Evolutionary conservation across 1,140 invertebrate genomes (phyloP), one percentile per base, ranked within the genome.

Genomic region (Chrysomallon squamiferum): DNA sequence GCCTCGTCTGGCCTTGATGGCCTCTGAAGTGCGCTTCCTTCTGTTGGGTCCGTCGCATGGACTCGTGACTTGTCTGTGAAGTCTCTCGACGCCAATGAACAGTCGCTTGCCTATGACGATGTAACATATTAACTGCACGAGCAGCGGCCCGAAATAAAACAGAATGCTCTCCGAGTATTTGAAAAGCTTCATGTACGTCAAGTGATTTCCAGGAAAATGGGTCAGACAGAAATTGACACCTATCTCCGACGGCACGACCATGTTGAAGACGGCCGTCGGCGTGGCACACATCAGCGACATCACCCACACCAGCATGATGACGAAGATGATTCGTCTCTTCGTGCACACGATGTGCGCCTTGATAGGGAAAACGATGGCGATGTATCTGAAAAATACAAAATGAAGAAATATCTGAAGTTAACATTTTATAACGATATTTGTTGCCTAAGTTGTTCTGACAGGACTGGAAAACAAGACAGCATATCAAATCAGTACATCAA

Each of bases 321-420:
- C 76, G 27, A 81, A 32, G 0, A 82, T 38, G 6, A 84, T 80
- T 9, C 84, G 77, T 13, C 68, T 60, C 50, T 81, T 74, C 35
- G 79, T 84, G 66, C 85, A 86, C 35, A 85, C 27, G 22, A 86
- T 80, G 68, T 86, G 84, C n/a, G 85, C 84, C 59, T 84, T 79
- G 56, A 86, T 81, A 13, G 85, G 84, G 67, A 85, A 82, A 11
- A 86, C 77, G 7, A 85, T 86, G 41, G 84, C 85, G 6, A 86
- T 81, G 65, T 85, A 86, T 54, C 85, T 86, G 78, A 43, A 80
- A 78, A 52, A 59, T 45, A 59, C 58, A 65, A 64, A 22, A 54
- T 25, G 33, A 38, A n/a, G 27, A 3, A 22, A 13, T 22, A 11
- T 22, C 1, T 22, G 0, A 47, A 25, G 25, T 18, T 35, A 25